A percentile compares a stretch with the other conserved stretches of the same genome.
Evolutionary conservation across 2,888 invertebrate species (phyloP).

Genomic region (Latheticus oryzae): DNA sequence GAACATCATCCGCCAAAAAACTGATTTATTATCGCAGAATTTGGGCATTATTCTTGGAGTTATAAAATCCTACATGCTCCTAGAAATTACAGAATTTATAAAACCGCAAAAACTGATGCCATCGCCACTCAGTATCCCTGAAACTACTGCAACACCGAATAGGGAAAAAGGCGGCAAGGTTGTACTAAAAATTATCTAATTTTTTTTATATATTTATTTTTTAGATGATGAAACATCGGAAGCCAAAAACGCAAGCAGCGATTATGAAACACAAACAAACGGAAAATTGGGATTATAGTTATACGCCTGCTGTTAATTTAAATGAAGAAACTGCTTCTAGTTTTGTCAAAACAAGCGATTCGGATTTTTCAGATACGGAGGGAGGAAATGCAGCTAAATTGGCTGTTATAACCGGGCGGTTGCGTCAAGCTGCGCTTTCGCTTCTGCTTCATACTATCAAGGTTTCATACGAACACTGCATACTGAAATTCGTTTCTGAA

Average conservation of each 20-base stretch:
- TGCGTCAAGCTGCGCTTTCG: slow-evolving; percentile 75
- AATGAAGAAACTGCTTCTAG: neutral
- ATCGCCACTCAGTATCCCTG: slow-evolving; percentile 72
- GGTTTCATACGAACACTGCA: too few species aligned
- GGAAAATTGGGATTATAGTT: slow-evolving; percentile 44
- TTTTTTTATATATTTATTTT: slow-evolving; percentile 22
- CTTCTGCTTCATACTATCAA: slow-evolving; percentile 71
- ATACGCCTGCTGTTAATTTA: slow-evolving; percentile 46
- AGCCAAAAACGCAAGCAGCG: slow-evolving; percentile 47
- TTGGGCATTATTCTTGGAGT: slow-evolving; percentile 71
- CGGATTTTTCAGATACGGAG: slow-evolving; percentile 76
- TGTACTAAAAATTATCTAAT: slow-evolving; percentile 40
- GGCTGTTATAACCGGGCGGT: slow-evolving; percentile 68
- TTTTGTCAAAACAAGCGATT: slow-evolving; percentile 71
- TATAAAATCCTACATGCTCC: slow-evolving; percentile 70
- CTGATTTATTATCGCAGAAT: slow-evolving; percentile 58
- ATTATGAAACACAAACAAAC: slow-evolving; percentile 39
- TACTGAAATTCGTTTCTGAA: too few species aligned
- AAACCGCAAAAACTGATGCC: slow-evolving; percentile 70
- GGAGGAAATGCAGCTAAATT: slow-evolving; percentile 61
- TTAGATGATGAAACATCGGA: slow-evolving; percentile 56
- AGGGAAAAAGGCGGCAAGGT: slow-evolving; percentile 72
- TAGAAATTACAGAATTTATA: slow-evolving; percentile 63
- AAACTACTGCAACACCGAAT: slow-evolving; percentile 59
- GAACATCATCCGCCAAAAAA: slow-evolving; percentile 58